phyloP scores from a whole-genome alignment of 2,113 vertebrate genomes.

The Elachura formosa region DNA sequence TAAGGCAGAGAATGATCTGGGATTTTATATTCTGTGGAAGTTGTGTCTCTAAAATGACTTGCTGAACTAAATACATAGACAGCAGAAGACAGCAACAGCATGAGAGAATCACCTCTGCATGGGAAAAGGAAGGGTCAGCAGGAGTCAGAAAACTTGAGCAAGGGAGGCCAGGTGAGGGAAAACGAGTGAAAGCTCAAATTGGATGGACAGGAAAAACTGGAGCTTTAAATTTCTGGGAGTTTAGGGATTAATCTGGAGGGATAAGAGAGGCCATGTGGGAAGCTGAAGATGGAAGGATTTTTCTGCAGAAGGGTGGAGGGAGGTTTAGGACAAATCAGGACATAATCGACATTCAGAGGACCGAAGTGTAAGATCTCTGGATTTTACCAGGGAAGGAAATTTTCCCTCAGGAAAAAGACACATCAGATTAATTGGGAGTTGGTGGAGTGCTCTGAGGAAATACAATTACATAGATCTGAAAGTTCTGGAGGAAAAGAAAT shows the following conservation, averaged over 20 bases:
- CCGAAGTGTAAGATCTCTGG: neutral
- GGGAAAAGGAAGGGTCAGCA: neutral
- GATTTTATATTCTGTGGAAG: neutral
- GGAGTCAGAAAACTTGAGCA: neutral
- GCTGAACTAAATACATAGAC: too few species aligned
- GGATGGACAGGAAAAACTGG: neutral
- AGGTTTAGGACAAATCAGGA: neutral
- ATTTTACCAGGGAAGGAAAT: neutral
- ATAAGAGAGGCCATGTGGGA: neutral
- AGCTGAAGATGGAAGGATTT: neutral
- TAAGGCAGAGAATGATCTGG: neutral
- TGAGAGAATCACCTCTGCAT: neutral
- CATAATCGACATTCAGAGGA: accelerated
- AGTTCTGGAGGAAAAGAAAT: neutral
- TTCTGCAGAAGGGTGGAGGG: neutral
- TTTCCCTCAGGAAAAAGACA: neutral
- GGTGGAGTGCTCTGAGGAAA: neutral
- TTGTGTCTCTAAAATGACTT: neutral
- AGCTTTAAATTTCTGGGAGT: neutral
- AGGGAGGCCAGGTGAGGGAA: neutral
- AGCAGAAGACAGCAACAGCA: neutral
- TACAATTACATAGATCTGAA: accelerated
- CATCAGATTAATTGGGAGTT: neutral
- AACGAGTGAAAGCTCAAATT: neutral
- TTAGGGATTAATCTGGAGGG: neutral